Base-by-base conservation (phyloP, 2,113 vertebrate species). In the Mixornis gularis region DNA sequence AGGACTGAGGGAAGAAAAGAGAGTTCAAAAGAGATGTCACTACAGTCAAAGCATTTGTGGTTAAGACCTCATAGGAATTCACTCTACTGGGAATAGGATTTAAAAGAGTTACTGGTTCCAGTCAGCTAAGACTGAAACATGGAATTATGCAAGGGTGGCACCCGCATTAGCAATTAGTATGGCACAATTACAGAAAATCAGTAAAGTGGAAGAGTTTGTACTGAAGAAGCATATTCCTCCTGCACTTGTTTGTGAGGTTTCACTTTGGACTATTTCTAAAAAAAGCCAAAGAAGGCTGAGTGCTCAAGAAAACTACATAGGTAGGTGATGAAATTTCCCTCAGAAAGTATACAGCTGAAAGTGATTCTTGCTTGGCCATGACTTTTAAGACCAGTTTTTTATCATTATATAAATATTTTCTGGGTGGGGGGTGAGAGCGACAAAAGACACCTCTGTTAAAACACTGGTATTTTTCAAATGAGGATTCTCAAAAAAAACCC, bases 341-440 rank as follows among this genome's bases (percentile, higher is more conserved):
- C 25, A n/a, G 48, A 86, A n/a, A n/a, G n/a, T n/a, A n/a, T n/a
- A n/a, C n/a, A n/a, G n/a, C n/a, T n/a, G n/a, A n/a, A n/a, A n/a
- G 12, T n/a, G 6, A 58, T 30, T 10, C 34, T 46, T 91, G 25
- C 10, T 27, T 52, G 22, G 13, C 3, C 13, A 46, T 32, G 5
- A 78, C 4, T 40, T 70, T 46, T 55, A 59, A 46, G 16, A 25
- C 58, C 59, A 9, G 40, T 48, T 62, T 72, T 73, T 34, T 48
- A 30, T 19, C 13, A 64, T 71, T 26, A 46, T 30, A 79, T 14
- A 72, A 69, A 58, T 44, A 20, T 2, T 58, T 72, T 13, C 7
- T 8, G 2, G 4, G 10, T 9, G 8, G 2, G 0, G 2, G 3
- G 1, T 5, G 13, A 6, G n/a, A 44, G 9, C 0, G 0, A 21